Evolutionary conservation across 2,113 vertebrate genomes (phyloP).

Genomic region (Cynopterus brachyotis): DNA sequence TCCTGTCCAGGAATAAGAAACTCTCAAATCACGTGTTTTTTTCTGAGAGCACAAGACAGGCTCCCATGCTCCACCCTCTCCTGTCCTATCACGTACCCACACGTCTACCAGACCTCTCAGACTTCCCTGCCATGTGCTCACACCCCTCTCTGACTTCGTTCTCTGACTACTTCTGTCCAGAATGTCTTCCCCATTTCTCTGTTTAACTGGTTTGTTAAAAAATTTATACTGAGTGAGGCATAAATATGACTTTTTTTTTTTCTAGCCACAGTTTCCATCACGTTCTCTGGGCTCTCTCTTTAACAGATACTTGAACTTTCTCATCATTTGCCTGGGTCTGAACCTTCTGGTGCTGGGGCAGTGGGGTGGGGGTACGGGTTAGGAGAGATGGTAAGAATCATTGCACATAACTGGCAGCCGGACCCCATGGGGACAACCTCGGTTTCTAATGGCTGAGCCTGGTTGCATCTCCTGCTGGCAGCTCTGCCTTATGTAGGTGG

Average conservation of each 20-base stretch:
- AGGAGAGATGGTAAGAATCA: not conserved
- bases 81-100: not conserved
- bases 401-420: not conserved
- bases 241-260: not conserved
- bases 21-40: not conserved
- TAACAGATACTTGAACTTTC: not conserved
- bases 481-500: not conserved
- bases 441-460: not conserved
- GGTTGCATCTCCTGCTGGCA: not conserved
- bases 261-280: not conserved
- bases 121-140: fast-evolving
- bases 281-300: not conserved
- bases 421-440: too few relatives aligned
- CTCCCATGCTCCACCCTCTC: fast-evolving
- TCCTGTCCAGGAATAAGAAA: not conserved
- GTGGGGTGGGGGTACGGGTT: too few relatives aligned
- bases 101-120: not conserved
- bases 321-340: not conserved
- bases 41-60: not conserved
- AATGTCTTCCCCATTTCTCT: not conserved
- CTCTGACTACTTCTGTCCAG: not conserved
- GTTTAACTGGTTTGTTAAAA: not conserved
- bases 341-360: not conserved
- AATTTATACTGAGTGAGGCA: not conserved
- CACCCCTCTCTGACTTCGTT: not conserved